Base-by-base conservation (phyloP, 1,140 invertebrate species). In the Euwallacea similis region DNA sequence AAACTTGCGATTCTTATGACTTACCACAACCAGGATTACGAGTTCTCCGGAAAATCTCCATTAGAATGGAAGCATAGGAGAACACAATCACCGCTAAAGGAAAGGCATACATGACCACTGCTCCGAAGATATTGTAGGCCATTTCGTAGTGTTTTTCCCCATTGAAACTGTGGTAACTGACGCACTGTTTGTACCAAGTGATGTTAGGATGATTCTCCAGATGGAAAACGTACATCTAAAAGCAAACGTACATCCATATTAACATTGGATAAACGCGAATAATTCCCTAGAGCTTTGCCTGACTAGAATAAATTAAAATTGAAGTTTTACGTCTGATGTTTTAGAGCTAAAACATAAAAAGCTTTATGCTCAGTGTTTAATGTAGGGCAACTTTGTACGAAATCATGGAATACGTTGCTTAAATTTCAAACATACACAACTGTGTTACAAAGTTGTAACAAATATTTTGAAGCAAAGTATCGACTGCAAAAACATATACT, bases 71-170 rank as follows among this genome's bases (percentile, higher is more conserved):
- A 0, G 88, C 88, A 73, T 96, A 97, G 76, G 91, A 93, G 78
- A 90, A 93, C 55, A 95, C 88, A 66, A 97, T 96, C 55, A 94
- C 89, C 42, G 89, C 79, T 43, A 97, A 83, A 0, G 95, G 95
- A 4, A 94, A 83, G 42, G 88, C 88, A 81, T 97, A 97, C 90
- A 96, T 94, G 75, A 91, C 87, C 3, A 89, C 76, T 89, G 94
- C 93, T 47, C 90, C 91, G 56, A 92, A 88, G 0, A 93, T 80
- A 62, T 87, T 88, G 81, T 96, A 96, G 0, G 87, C 84, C 53
- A 93, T 78, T 81, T 94, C 90, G 71, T 91, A 59, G 16, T 71
- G 87, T 0, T 83, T 82, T 43, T 86, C 81, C 6, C 87, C 87
- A 15, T 88, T 85, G 76, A 93, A 89, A 8, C 87, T 86, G 74